These are phyloP conservation scores for Trissoscelio sp. DNA, from an alignment of 2,888 invertebrate genomes.

Conservation along the genomic window DNA sequence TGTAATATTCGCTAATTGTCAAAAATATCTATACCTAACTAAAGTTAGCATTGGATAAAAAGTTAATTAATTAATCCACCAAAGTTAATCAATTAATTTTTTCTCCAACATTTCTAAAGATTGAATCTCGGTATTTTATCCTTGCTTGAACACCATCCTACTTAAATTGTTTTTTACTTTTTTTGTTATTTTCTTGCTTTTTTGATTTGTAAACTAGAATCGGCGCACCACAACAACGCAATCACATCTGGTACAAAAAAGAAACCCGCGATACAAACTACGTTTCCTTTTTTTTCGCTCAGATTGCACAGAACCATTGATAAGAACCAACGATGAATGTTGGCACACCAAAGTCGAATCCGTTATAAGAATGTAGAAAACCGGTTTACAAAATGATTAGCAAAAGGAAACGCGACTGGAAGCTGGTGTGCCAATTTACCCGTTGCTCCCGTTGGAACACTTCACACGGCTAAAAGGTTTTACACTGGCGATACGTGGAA, in stretches of 20 bases:
- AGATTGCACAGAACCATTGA: conserved; percentile 17
- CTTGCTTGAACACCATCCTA: not conserved
- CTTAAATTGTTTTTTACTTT: not conserved
- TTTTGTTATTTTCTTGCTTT: not conserved
- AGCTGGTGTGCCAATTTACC: not conserved
- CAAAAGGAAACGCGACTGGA: conserved; percentile 39
- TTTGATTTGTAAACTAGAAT: conserved; percentile 27
- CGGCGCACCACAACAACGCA: conserved; percentile 10
- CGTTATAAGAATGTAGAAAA: conserved; percentile 48
- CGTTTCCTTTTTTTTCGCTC: not conserved
- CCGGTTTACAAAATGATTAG: conserved; percentile 51
- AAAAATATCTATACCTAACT: conserved; percentile 55
- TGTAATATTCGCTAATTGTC: conserved; percentile 57
- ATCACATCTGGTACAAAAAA: conserved; percentile 11
- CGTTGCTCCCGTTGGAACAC: not conserved
- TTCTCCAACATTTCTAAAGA: too few species aligned
- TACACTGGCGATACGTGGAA: not conserved
- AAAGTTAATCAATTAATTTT: too few species aligned
- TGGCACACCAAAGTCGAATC: not conserved
- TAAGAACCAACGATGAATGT: not conserved
- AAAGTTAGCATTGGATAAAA: too few species aligned
- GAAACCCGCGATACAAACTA: not conserved
- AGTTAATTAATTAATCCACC: too few species aligned
- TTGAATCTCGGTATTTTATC: conserved; percentile 18
- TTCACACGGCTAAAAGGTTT: conserved; percentile 4